Evolutionary conservation across 1,140 invertebrate genomes (phyloP), one percentile per base, ranked within the genome.

Genomic region (Mactra quadrangularis): DNA sequence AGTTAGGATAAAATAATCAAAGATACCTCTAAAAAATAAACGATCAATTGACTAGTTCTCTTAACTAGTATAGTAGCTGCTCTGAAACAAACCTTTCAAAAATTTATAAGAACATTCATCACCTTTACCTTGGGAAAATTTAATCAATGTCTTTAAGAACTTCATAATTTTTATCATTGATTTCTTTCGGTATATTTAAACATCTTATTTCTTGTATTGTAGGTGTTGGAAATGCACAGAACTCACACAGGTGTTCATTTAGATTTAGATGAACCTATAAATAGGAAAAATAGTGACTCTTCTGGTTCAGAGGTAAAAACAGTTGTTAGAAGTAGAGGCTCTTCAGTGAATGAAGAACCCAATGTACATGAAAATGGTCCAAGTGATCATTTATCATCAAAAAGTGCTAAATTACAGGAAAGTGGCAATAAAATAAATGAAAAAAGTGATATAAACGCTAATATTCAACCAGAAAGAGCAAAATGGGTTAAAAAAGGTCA

Each of bases 161-260:
- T n/a, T n/a, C n/a, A n/a, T n/a, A n/a, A n/a, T n/a, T n/a, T n/a
- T n/a, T n/a, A n/a, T n/a, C n/a, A n/a, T n/a, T n/a, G n/a, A n/a
- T n/a, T n/a, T n/a, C n/a, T n/a, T n/a, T n/a, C n/a, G n/a, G n/a
- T n/a, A n/a, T n/a, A n/a, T n/a, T n/a, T n/a, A n/a, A n/a, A n/a
- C n/a, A n/a, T n/a, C n/a, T n/a, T n/a, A n/a, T n/a, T n/a, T n/a
- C n/a, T n/a, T n/a, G n/a, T n/a, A n/a, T 83, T 74, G 17, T 76
- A 90, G 89, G 82, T 90, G 29, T 57, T 90, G 41, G 88, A 90
- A 66, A 84, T 84, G 35, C 87, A 86, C 22, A 75, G 84, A 68
- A 86, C 79, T 62, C 83, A 87, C 47, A 55, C 22, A 19, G 72
- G 82, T 41, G 41, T 84, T 52, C 62, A 71, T 33, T 27, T 71